Conservation (phyloP, 92 coral and sea anemone species). For the Metridium senile region DNA sequence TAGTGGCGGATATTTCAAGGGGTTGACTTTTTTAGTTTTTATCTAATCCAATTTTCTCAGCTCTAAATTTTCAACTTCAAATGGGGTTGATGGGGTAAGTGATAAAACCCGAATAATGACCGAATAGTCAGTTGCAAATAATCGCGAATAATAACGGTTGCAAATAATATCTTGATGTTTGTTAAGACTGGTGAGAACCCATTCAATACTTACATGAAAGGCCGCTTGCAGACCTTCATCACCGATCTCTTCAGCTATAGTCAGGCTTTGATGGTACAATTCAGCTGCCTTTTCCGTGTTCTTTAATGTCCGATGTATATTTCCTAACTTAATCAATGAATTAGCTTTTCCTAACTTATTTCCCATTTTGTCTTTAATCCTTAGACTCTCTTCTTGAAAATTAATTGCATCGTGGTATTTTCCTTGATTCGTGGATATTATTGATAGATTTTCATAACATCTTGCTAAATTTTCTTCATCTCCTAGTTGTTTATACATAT, state of each 20-base stretch:
- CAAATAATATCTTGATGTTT: too few species aligned
- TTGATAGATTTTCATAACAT: neutral
- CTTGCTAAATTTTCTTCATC: neutral
- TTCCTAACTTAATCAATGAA: neutral
- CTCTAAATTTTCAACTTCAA: too few species aligned
- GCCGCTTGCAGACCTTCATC: neutral
- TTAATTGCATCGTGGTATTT: slow-evolving; percentile 1
- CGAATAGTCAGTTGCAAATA: too few species aligned
- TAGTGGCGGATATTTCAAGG: too few species aligned
- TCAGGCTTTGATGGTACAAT: neutral
- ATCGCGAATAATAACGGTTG: too few species aligned
- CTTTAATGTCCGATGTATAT: neutral
- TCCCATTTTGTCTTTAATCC: neutral
- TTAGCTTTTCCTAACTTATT: neutral
- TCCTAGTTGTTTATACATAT: neutral
- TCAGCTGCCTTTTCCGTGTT: neutral
- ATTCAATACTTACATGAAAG: neutral
- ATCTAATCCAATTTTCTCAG: too few species aligned
- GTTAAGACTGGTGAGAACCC: neutral
- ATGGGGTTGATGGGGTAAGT: too few species aligned
- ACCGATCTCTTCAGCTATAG: neutral
- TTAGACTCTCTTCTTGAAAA: neutral
- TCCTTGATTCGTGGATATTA: neutral
- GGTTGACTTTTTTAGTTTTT: too few species aligned
- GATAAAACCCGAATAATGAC: too few species aligned